A percentile compares a stretch with the other conserved stretches of the same genome.
Conservation (phyloP, 2,888 invertebrate genomes). For the Parnassius smintheus region DNA sequence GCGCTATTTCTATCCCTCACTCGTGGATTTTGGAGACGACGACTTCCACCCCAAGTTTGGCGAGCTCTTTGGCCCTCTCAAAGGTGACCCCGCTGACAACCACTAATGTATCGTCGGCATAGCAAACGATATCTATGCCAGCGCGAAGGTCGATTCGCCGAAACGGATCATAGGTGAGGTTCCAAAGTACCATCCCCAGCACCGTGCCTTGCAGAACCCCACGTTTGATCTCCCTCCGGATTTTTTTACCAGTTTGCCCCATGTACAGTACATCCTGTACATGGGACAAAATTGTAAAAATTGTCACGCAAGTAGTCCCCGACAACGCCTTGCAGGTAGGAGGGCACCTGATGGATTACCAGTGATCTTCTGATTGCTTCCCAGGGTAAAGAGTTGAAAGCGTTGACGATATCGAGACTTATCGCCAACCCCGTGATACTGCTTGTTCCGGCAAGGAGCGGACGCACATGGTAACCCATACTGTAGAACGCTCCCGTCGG, state of each 20-base stretch:
- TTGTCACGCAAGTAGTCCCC: background rate
- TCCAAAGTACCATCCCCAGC: too few species aligned
- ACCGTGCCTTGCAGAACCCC: background rate
- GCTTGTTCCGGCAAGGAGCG: background rate
- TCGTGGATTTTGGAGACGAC: too few species aligned
- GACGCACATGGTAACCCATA: background rate
- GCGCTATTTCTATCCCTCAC: too few species aligned
- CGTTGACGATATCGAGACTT: conserved; percentile 5
- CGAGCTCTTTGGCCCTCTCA: background rate
- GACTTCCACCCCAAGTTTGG: too few species aligned
- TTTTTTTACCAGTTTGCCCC: background rate
- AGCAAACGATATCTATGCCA: too few species aligned
- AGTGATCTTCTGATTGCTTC: background rate
- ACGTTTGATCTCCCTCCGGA: background rate
- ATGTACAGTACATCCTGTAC: background rate
- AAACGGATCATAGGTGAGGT: too few species aligned
- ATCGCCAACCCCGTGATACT: background rate
- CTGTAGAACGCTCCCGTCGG: background rate
- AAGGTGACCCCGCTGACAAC: background rate
- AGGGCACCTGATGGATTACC: background rate
- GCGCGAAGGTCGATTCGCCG: too few species aligned
- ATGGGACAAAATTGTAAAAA: too few species aligned
- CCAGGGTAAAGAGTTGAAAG: too few species aligned
- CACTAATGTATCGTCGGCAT: too few species aligned
- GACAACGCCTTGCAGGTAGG: background rate